Evolutionary conservation across 2,797 vertebrate species (phyloP).

Genomic region (Sorex maritimensis): DNA sequence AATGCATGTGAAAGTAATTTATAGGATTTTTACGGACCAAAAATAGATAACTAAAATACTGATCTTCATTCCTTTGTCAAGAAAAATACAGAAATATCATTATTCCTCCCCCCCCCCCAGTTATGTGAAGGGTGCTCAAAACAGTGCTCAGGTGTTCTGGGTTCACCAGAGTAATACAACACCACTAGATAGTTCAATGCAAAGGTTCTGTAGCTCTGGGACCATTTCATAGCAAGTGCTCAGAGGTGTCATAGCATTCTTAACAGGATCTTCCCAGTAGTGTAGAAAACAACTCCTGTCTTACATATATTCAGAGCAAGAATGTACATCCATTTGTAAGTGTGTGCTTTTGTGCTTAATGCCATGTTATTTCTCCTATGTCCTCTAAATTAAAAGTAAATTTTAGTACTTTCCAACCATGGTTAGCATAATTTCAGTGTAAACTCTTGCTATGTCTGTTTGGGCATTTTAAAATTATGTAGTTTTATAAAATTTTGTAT

Average conservation of each 20-base stretch:
- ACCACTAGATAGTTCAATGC: too few species aligned
- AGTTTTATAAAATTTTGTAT: not conserved
- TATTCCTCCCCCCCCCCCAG: not conserved
- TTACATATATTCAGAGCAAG: constrained; percentile 4
- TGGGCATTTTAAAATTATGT: not conserved
- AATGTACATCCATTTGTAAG: not conserved
- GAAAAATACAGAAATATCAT: not conserved
- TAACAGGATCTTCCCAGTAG: not conserved
- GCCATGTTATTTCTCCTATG: not conserved
- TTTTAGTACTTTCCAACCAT: not conserved
- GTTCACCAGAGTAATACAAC: too few species aligned
- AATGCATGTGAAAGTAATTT: not conserved
- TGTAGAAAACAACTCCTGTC: not conserved
- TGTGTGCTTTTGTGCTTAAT: not conserved
- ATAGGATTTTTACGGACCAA: not conserved
- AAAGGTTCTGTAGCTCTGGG: too few species aligned
- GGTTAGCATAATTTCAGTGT: not conserved
- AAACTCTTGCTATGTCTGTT: constrained; percentile 6
- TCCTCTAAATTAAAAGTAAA: not conserved
- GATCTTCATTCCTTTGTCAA: not conserved
- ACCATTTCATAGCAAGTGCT: too few species aligned
- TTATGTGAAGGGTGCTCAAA: too few species aligned
- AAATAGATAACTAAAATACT: constrained; percentile 27
- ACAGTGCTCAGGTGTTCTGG: too few species aligned
- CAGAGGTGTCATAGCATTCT: too few species aligned